Conservation (phyloP, 1,140 invertebrate species). For the Drosophila sechellia region DNA sequence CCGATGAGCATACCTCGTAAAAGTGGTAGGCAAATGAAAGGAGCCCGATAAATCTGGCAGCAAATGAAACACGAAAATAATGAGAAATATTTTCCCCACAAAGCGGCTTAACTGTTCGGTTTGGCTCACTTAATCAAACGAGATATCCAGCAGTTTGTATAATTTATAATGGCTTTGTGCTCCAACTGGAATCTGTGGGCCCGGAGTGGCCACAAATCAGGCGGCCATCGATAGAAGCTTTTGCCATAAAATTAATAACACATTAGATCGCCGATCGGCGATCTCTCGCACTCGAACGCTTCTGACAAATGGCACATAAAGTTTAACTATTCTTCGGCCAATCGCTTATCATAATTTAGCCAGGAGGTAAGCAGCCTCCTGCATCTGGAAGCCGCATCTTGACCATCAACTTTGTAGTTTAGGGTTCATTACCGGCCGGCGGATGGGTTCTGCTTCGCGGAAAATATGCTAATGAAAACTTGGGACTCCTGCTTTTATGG, state of each 20-base stretch:
- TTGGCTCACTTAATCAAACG: conserved; percentile 79
- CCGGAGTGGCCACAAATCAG: conserved; percentile 37
- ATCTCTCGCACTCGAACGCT: conserved; percentile 1
- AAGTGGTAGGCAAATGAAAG: conserved; percentile 45
- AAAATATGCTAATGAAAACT: conserved; percentile 80
- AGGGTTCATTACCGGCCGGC: conserved; percentile 62
- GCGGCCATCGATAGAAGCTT: conserved; percentile 60
- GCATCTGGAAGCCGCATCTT: conserved; percentile 1
- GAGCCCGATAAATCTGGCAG: conserved; percentile 72
- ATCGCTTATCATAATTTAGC: conserved; percentile 69
- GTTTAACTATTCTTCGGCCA: conserved; percentile 66
- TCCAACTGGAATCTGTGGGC: conserved; percentile 17
- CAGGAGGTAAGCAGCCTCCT: background rate
- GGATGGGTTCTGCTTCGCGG: conserved; percentile 13
- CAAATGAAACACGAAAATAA: conserved; percentile 81
- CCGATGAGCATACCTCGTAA: conserved; percentile 18
- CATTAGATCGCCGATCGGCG: conserved; percentile 64
- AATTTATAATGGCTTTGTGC: conserved; percentile 79
- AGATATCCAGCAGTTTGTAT: conserved; percentile 79
- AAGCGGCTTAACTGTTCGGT: conserved; percentile 69
- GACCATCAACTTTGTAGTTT: conserved; percentile 75
- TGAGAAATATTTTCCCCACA: conserved; percentile 76
- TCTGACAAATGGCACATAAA: conserved; percentile 68
- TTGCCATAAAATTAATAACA: conserved; percentile 82
- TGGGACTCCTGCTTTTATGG: conserved; percentile 60